phyloP scores from a whole-genome alignment of 2,113 vertebrate species.

The Jacana jacana region DNA sequence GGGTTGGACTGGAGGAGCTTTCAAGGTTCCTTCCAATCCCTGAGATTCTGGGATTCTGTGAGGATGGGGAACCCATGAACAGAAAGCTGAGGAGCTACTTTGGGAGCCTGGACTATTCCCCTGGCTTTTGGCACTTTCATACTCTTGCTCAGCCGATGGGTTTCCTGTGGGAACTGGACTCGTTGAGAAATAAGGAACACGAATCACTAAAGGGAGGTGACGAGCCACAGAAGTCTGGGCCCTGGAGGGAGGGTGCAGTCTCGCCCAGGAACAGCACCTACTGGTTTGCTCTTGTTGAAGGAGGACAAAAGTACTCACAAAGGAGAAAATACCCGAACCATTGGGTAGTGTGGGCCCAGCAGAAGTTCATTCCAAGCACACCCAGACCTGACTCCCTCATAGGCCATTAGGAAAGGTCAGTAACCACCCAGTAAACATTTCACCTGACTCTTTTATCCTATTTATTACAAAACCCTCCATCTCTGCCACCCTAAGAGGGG shows the following conservation, averaged over 20 bases:
- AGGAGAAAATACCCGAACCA: background rate
- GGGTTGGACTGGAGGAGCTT: too few species aligned
- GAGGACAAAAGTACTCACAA: background rate
- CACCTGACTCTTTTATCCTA: background rate
- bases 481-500: background rate
- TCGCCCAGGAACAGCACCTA: background rate
- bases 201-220: conserved; percentile 17
- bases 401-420: background rate
- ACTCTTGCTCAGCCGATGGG: background rate
- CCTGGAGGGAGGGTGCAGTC: conserved; percentile 47
- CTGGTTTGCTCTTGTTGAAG: background rate
- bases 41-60: too few species aligned
- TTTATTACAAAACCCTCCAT: background rate
- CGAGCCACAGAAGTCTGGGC: background rate
- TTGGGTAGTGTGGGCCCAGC: background rate
- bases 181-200: background rate
- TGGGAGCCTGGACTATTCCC: background rate
- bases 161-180: conserved; percentile 6
- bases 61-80: background rate
- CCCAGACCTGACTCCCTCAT: background rate
- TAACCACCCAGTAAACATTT: background rate
- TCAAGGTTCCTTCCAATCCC: too few species aligned
- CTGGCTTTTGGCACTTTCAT: background rate
- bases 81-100: background rate
- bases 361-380: background rate